Conservation (phyloP, 2,797 vertebrate species). For the Cossypha dichroa region DNA sequence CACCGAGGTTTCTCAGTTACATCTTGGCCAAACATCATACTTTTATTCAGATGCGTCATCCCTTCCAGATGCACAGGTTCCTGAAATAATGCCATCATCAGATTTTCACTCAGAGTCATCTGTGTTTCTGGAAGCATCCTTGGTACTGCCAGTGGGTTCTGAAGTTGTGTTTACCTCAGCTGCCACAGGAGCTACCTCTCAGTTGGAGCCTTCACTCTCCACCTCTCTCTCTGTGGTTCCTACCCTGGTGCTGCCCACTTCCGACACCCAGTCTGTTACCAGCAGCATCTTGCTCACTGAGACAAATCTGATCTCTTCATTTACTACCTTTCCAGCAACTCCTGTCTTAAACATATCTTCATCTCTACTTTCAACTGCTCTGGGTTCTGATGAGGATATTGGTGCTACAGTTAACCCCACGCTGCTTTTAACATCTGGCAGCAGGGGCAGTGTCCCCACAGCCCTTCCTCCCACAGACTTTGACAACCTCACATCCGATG, state of each 20-base stretch:
- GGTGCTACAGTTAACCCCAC: constrained; percentile 1
- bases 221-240: background rate
- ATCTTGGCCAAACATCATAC: constrained; percentile 27
- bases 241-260: constrained; percentile 52
- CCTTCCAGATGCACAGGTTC: background rate
- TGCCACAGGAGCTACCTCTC: constrained; percentile 74
- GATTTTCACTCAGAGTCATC: constrained; percentile 57
- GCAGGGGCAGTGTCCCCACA: background rate
- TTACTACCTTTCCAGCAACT: constrained; percentile 12
- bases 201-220: constrained; percentile 48
- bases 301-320: background rate
- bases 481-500: constrained; percentile 5
- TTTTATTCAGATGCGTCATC: background rate
- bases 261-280: background rate
- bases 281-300: constrained; percentile 43
- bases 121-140: constrained; percentile 70
- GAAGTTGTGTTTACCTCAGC: constrained; percentile 74
- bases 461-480: background rate
- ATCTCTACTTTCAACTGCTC: constrained; percentile 2
- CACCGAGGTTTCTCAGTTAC: background rate
- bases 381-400: background rate
- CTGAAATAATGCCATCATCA: background rate
- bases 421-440: constrained; percentile 1
- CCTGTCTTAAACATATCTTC: constrained; percentile 33
- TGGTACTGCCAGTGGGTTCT: constrained; percentile 53